phyloP scores from a whole-genome alignment of 2,797 vertebrate genomes.

The Lagocephalus sceleratus region DNA sequence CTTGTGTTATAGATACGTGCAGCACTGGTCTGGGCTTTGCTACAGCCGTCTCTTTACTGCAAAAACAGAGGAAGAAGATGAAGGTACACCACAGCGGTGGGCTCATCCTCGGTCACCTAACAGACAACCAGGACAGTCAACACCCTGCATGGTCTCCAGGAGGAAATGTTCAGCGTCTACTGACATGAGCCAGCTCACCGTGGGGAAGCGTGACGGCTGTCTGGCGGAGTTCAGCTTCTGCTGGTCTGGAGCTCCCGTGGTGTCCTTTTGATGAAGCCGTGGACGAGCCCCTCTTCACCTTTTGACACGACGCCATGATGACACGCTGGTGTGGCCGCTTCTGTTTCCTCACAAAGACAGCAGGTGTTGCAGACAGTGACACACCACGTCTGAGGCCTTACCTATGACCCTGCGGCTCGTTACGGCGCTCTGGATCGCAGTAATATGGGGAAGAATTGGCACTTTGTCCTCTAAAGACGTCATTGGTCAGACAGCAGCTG shows the following conservation, averaged over 20 bases:
- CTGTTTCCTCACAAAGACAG: constrained; percentile 43
- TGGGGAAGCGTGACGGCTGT: constrained; percentile 13
- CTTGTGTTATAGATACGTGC: constrained; percentile 22
- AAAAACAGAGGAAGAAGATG: constrained; percentile 53
- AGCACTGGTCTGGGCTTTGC: constrained; percentile 37
- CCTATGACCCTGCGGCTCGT: constrained; percentile 47
- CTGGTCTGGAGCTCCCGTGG: constrained; percentile 27
- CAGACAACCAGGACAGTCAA: constrained; percentile 9
- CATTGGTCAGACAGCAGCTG: constrained; percentile 58
- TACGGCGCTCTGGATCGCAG: constrained; percentile 28
- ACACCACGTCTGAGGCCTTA: constrained; percentile 27
- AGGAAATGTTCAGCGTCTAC: neutral
- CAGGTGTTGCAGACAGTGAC: constrained; percentile 41
- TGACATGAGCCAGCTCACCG: constrained; percentile 38
- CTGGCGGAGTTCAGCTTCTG: constrained; percentile 15
- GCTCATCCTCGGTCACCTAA: constrained; percentile 52
- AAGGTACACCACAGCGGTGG: constrained; percentile 47
- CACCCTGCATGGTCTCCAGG: neutral
- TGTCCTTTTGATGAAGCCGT: constrained; percentile 12
- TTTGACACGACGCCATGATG: constrained; percentile 9
- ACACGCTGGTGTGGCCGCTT: constrained; percentile 3
- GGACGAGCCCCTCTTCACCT: constrained; percentile 9
- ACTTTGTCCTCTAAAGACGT: constrained; percentile 18
- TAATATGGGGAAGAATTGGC: neutral
- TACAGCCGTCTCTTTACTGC: constrained; percentile 56